Percentiles rank a stretch among this genome's conserved stretches.
Conservation (phyloP, 2,888 invertebrate species). For the Coronaproctus castanopsis region DNA sequence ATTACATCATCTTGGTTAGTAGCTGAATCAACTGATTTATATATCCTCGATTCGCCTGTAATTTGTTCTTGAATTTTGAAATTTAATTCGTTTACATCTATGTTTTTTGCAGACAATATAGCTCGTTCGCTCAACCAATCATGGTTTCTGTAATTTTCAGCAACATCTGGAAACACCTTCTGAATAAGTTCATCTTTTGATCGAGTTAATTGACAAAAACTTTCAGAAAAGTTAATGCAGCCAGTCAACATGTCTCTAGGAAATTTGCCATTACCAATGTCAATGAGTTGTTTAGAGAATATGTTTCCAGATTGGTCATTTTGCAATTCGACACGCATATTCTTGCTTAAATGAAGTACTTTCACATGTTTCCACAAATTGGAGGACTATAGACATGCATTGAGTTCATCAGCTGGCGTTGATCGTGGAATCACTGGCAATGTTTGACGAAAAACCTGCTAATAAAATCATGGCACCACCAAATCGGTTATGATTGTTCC, state of each 20-base stretch:
- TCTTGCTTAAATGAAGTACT: neutral
- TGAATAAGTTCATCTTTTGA: neutral
- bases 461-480: no score
- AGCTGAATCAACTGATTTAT: neutral
- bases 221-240: neutral
- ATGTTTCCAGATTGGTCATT: neutral
- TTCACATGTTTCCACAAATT: neutral
- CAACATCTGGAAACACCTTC: neutral
- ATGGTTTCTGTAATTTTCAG: neutral
- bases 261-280: neutral
- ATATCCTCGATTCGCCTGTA: neutral
- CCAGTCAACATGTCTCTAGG: neutral
- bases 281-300: neutral
- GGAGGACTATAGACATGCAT: neutral
- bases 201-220: neutral
- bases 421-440: neutral
- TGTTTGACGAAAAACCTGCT: neutral
- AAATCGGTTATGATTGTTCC: no score
- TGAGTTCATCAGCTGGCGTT: neutral
- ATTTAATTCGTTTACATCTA: neutral
- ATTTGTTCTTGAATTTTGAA: neutral
- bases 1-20: no score
- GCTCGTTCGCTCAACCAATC: neutral
- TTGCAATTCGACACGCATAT: neutral
- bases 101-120: neutral